These are phyloP conservation scores for Hydrolagus colliei DNA, from an alignment of 2,797 vertebrate genomes.

Conservation along the genomic window DNA sequence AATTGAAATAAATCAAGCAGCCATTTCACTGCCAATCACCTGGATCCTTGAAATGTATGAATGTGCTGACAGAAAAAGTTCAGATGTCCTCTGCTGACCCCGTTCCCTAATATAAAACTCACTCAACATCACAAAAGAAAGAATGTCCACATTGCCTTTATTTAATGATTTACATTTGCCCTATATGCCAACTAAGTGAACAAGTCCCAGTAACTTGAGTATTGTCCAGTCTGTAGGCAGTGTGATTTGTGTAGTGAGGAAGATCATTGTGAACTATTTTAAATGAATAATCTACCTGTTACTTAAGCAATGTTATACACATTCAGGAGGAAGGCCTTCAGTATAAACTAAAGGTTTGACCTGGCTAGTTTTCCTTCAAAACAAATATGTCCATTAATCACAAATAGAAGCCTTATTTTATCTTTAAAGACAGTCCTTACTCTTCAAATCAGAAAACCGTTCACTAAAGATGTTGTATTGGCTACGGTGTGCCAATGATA, in stretches of 20 bases:
- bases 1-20: background rate
- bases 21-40: background rate
- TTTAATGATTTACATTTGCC: background rate
- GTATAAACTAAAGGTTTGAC: background rate
- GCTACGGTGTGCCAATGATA: too few relatives aligned
- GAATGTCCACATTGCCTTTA: background rate
- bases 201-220: background rate
- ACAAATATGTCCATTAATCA: background rate
- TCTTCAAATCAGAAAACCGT: background rate
- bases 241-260: background rate
- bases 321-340: background rate
- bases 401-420: background rate
- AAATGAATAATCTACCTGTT: background rate
- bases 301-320: background rate
- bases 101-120: background rate
- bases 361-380: background rate
- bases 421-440: background rate
- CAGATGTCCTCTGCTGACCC: background rate
- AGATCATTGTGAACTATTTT: background rate
- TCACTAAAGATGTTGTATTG: background rate
- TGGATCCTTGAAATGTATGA: slow-evolving; percentile 9
- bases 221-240: background rate
- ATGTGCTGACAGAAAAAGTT: background rate
- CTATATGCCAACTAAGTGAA: background rate
- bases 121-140: background rate